A percentile compares a stretch with the other conserved stretches of the same genome.
These are phyloP conservation scores for Glaucomys volans DNA, from an alignment of 2,113 vertebrate species.

Conservation along the genomic window DNA sequence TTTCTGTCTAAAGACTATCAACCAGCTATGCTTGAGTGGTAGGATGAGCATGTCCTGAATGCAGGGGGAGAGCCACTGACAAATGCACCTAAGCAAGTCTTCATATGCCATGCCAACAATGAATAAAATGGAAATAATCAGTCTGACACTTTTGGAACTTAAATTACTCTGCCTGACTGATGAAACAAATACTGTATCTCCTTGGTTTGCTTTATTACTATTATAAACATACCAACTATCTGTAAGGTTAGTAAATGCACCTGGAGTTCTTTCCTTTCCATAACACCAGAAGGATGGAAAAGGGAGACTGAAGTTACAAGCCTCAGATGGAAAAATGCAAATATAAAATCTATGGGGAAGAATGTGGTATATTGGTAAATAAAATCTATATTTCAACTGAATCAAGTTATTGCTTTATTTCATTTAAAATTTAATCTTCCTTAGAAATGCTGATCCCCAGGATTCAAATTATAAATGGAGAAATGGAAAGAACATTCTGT, in stretches of 20 bases:
- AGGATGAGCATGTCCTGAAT: conserved; percentile 10
- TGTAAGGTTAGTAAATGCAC: conserved; percentile 22
- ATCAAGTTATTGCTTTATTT: conserved; percentile 33
- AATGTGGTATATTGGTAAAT: not conserved
- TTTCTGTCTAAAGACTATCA: not conserved
- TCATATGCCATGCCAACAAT: not conserved
- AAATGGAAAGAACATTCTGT: conserved; percentile 31
- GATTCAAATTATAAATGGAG: conserved; percentile 48
- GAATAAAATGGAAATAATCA: conserved; percentile 54
- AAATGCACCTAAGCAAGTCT: not conserved
- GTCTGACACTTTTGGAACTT: conserved; percentile 6
- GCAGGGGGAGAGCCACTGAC: not conserved
- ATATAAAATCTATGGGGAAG: not conserved
- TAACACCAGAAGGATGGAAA: conserved; percentile 46
- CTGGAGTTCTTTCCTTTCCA: conserved; percentile 42
- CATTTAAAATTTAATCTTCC: conserved; percentile 52
- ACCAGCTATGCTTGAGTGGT: not conserved
- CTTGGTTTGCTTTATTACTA: conserved; percentile 20
- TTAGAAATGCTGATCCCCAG: conserved; percentile 45
- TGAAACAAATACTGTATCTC: conserved; percentile 45
- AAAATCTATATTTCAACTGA: conserved; percentile 30
- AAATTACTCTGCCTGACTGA: conserved; percentile 19
- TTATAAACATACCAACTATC: conserved; percentile 37
- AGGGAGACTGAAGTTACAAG: not conserved
- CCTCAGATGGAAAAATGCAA: not conserved